phyloP scores from a whole-genome alignment of 2,113 vertebrate species.

The Myotis davidii region DNA sequence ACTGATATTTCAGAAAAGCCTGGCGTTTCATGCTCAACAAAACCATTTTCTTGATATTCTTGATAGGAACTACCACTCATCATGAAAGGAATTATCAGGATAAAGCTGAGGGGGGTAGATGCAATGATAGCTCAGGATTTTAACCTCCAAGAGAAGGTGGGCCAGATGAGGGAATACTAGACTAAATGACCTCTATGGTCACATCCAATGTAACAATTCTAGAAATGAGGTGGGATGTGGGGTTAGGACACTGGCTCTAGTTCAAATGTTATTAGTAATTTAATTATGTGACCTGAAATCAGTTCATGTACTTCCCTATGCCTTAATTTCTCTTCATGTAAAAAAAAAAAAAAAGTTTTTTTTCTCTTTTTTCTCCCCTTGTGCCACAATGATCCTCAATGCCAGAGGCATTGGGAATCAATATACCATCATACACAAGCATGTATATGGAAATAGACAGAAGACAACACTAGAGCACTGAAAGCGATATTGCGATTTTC shows the following conservation, averaged over 20 bases:
- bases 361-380: neutral
- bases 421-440: neutral
- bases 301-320: neutral
- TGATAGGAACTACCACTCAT: neutral
- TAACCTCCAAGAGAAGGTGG: neutral
- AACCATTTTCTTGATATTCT: slow-evolving; percentile 36
- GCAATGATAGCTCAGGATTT: neutral
- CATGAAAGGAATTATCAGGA: neutral
- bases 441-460: neutral
- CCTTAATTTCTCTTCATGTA: neutral
- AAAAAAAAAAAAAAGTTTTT: neutral
- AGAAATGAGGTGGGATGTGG: neutral
- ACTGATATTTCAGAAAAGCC: slow-evolving; percentile 36
- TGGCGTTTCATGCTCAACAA: neutral
- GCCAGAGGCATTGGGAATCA: neutral
- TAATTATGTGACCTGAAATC: neutral
- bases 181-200: neutral
- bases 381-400: neutral
- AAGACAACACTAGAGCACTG: neutral
- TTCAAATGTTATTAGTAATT: neutral
- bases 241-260: neutral
- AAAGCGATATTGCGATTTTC: neutral
- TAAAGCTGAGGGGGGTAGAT: neutral
- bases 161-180: neutral
- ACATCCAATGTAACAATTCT: neutral